These are phyloP conservation scores for Amphiura filiformis DNA, from an alignment of 35 echinoderm and acorn worm species.

Conservation along the genomic window DNA sequence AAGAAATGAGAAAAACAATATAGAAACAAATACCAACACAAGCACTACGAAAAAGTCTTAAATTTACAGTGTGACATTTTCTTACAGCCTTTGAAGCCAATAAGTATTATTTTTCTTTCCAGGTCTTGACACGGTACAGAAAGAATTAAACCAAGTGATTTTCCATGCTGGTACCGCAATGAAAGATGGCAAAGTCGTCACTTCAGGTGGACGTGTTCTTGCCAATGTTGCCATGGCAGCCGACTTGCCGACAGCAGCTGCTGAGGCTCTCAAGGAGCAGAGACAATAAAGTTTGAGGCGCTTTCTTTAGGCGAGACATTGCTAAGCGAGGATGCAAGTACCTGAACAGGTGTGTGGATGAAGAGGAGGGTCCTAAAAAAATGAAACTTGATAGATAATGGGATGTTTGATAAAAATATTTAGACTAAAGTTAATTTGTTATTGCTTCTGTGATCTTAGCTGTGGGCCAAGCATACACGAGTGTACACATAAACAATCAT, in stretches of 20 bases:
- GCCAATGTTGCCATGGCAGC: conserved; percentile 58
- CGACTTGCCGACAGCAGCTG: conserved; percentile 54
- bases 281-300: conserved; percentile 73
- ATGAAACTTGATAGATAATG: not conserved
- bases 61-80: no score
- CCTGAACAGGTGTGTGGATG: conserved; percentile 56
- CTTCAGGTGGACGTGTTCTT: conserved; percentile 88
- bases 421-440: no score
- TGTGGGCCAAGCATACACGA: no score
- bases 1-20: no score
- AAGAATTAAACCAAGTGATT: conserved; percentile 60
- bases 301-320: conserved; percentile 82
- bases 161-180: conserved; percentile 80
- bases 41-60: no score
- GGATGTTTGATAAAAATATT: not conserved
- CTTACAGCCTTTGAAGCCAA: no score
- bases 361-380: not conserved
- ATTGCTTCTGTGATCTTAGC: no score
- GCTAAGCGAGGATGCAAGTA: conserved; percentile 80
- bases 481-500: no score
- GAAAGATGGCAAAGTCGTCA: conserved; percentile 73
- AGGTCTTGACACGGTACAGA: conserved; percentile 74
- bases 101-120: no score
- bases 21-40: no score
- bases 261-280: conserved; percentile 58